Conservation (phyloP, 2,113 vertebrate genomes). For the Gallinago paraguaiae region DNA sequence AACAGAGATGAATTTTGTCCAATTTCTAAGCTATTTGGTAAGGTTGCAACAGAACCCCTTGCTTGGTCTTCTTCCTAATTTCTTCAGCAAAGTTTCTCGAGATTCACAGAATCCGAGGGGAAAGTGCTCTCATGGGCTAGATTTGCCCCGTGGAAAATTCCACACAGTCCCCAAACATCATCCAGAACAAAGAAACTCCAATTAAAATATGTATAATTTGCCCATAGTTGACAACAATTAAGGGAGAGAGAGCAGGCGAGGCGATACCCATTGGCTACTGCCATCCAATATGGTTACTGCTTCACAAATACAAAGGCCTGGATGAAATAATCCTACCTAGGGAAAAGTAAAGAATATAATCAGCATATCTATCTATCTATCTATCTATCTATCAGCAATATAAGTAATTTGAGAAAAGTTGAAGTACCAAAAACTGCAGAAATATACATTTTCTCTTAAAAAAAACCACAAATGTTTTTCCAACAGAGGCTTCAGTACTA, state of each 20-base stretch:
- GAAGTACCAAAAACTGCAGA: not conserved
- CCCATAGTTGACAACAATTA: not conserved
- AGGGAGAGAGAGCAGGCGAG: not conserved
- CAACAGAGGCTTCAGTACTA: not conserved
- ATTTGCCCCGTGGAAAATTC: not conserved
- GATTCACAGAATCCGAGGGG: not conserved
- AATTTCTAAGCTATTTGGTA: not conserved
- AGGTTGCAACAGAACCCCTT: not conserved
- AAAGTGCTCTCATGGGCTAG: not conserved
- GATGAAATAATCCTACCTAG: not conserved
- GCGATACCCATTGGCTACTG: fast-evolving
- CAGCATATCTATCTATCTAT: not conserved
- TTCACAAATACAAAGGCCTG: too few species aligned
- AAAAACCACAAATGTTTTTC: not conserved
- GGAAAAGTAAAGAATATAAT: not conserved
- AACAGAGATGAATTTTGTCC: not conserved
- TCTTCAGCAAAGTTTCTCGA: not conserved
- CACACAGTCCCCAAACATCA: not conserved
- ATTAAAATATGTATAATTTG: not conserved
- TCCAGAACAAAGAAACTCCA: not conserved
- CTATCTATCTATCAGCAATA: too few species aligned
- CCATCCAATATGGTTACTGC: not conserved
- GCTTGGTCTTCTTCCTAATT: not conserved
- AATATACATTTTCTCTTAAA: not conserved
- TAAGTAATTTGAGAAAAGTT: not conserved